A percentile compares a stretch with the other conserved stretches of the same genome.
Evolutionary conservation across 2,797 vertebrate species (phyloP).

Genomic region (Liasis olivaceus): DNA sequence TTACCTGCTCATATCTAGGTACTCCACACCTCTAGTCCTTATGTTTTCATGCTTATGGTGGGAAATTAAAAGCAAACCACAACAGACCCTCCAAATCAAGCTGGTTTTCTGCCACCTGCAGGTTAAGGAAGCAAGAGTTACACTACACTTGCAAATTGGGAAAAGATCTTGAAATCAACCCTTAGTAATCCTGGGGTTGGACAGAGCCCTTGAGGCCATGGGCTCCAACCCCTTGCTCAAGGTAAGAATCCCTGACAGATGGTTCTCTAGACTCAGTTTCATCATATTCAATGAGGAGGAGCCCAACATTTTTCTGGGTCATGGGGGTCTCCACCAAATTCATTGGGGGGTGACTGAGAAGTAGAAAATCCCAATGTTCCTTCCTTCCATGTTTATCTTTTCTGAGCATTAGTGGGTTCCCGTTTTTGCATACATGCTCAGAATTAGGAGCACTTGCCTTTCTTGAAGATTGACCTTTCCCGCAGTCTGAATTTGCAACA

Average conservation of each 20-base stretch:
- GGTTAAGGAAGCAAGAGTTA: neutral
- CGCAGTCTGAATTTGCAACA: neutral
- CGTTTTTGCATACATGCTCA: neutral
- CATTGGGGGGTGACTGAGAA: neutral
- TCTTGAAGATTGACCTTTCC: neutral
- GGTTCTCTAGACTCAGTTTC: neutral
- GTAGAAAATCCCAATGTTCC: neutral
- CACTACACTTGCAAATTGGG: neutral
- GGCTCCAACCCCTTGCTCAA: neutral
- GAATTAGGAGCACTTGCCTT: neutral
- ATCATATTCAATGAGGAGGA: neutral
- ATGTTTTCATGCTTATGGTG: too few species aligned
- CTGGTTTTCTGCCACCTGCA: neutral
- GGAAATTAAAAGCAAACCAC: neutral
- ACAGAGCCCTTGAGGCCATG: neutral
- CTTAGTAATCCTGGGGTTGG: neutral
- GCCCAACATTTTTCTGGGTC: neutral
- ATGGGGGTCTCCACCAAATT: neutral
- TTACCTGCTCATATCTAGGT: neutral
- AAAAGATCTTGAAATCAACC: neutral
- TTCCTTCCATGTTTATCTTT: neutral
- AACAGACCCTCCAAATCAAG: neutral
- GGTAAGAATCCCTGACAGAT: neutral
- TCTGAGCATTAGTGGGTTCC: neutral
- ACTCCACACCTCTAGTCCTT: neutral